Evolutionary conservation across 2,888 invertebrate species (phyloP).

Genomic region (Cheilosia impressa): DNA sequence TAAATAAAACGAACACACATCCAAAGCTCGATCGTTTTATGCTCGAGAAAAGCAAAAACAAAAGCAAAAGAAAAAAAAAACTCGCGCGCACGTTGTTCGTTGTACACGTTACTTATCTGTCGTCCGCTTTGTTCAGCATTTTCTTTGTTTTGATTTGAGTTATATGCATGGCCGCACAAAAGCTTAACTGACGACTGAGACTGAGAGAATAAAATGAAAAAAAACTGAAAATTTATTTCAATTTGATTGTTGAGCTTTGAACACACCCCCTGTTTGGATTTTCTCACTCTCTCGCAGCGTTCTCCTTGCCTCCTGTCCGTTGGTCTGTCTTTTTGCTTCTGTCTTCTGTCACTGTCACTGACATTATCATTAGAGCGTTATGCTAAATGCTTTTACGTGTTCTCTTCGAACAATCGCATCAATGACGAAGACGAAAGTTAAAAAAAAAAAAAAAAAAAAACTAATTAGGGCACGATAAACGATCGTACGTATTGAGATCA

Average conservation of each 20-base stretch:
- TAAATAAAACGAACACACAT: conserved; percentile 28
- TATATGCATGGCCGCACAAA: conserved; percentile 7
- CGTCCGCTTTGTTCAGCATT: conserved; percentile 34
- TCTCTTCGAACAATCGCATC: conserved; percentile 51
- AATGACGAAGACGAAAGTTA: conserved; percentile 23
- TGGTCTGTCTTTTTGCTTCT: background rate
- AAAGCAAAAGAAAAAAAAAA: conserved; percentile 17
- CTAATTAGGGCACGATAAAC: conserved; percentile 74
- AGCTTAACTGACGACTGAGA: conserved; percentile 25
- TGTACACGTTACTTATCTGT: background rate
- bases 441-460: conserved; percentile 41
- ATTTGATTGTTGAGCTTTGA: conserved; percentile 44
- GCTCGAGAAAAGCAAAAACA: background rate
- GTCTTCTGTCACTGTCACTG: background rate
- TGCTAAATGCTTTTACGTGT: conserved; percentile 12
- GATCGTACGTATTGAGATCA: conserved; percentile 73
- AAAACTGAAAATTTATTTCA: conserved; percentile 6
- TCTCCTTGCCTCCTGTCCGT: background rate
- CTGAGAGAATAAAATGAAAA: conserved; percentile 10
- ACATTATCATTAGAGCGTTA: background rate
- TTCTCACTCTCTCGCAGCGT: background rate
- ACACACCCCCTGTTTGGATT: conserved; percentile 62
- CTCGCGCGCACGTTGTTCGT: conserved; percentile 1
- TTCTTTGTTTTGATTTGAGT: conserved; percentile 52
- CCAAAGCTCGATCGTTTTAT: conserved; percentile 5